A percentile compares a stretch with the other conserved stretches of the same genome.
Evolutionary conservation across 2,888 invertebrate genomes (phyloP).

Genomic region (Agonopterix alstromeriana): DNA sequence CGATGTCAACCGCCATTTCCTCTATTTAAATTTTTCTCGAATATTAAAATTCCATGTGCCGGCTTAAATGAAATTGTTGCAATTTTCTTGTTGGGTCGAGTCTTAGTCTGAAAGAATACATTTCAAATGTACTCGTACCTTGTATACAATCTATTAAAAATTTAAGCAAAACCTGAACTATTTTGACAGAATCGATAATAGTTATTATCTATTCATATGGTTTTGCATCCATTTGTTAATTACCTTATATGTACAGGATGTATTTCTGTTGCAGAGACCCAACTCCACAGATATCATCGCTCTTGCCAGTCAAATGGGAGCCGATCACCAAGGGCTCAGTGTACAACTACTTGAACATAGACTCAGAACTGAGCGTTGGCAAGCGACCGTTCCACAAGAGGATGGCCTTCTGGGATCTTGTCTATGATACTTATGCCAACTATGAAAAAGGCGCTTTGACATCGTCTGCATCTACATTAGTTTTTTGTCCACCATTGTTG

Average conservation of each 20-base stretch:
- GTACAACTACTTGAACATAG: slow-evolving; percentile 11
- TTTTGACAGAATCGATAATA: background rate
- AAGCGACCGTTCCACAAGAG: slow-evolving; percentile 8
- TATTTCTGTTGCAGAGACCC: slow-evolving; percentile 16
- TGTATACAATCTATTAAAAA: no score
- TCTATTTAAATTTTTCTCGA: no score
- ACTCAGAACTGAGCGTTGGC: slow-evolving; percentile 4
- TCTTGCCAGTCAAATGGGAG: slow-evolving; percentile 19
- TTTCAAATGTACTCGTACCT: no score
- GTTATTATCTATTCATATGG: no score
- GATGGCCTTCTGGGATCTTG: slow-evolving; percentile 16
- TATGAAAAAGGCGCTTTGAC: background rate
- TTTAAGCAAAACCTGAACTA: no score
- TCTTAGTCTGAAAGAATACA: no score
- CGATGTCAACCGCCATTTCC: no score
- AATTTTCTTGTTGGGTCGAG: no score
- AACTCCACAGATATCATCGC: slow-evolving; percentile 16
- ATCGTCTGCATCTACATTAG: background rate
- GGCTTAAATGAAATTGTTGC: no score
- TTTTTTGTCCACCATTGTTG: background rate
- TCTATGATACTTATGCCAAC: slow-evolving; percentile 2
- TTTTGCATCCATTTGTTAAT: background rate
- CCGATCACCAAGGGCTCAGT: slow-evolving; percentile 7
- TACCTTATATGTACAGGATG: background rate
- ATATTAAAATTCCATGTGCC: no score